phyloP scores from a whole-genome alignment of 2,888 invertebrate genomes.

The Schizaphis graminum region DNA sequence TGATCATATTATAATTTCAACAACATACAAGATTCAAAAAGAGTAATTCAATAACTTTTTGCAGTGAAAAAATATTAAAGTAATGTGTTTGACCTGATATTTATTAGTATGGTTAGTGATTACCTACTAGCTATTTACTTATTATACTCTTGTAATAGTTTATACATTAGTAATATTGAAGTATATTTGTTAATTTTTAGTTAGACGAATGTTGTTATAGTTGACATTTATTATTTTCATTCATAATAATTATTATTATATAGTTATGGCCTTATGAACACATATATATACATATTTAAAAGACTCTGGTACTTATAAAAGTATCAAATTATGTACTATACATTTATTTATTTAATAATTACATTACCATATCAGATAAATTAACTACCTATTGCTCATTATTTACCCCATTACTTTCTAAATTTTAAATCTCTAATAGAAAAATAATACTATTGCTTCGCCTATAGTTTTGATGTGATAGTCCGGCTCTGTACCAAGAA shows the following conservation, averaged over 20 bases:
- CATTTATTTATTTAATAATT: not conserved
- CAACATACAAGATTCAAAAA: no score
- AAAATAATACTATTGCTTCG: not conserved
- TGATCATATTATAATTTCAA: no score
- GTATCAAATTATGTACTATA: not conserved
- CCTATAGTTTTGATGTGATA: not conserved
- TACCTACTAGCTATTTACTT: no score
- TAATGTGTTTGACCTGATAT: no score
- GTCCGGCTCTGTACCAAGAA: not conserved
- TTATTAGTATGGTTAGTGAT: no score
- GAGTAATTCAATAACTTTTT: no score
- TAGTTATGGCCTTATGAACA: no score
- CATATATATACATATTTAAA: not conserved
- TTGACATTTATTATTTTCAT: not conserved
- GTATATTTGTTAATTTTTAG: no score
- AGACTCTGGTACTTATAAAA: not conserved
- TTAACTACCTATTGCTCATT: not conserved
- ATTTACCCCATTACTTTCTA: not conserved
- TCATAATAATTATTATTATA: not conserved
- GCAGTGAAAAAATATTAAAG: no score
- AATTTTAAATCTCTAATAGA: not conserved
- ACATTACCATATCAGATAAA: not conserved
- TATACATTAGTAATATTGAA: no score
- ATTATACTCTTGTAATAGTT: no score
- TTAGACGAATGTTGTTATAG: not conserved